Evolutionary conservation across 2,888 invertebrate genomes (phyloP).

Genomic region (Drosophila helvetica): DNA sequence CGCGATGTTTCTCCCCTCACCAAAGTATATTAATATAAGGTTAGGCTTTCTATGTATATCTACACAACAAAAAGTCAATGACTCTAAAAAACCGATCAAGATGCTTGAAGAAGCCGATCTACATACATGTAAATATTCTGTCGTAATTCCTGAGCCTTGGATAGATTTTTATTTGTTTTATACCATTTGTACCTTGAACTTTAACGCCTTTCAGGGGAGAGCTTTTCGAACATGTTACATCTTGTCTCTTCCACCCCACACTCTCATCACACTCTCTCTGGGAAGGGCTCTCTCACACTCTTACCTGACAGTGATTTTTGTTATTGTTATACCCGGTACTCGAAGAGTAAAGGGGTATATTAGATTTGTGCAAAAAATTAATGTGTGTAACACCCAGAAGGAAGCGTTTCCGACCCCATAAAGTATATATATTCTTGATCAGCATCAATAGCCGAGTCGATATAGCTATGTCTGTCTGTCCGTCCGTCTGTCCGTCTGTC

Average conservation of each 20-base stretch:
- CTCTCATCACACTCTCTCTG: conserved; percentile 15
- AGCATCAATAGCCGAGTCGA: too few species aligned
- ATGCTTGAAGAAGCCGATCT: background rate
- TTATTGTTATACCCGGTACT: too few species aligned
- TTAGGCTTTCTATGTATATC: background rate
- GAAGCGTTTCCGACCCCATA: too few species aligned
- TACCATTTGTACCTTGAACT: background rate
- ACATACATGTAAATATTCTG: too few species aligned
- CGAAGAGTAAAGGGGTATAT: too few species aligned
- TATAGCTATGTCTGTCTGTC: too few species aligned
- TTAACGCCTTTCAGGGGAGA: background rate
- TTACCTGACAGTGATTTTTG: conserved; percentile 11
- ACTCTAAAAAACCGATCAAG: background rate
- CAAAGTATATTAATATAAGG: background rate
- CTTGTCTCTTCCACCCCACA: background rate
- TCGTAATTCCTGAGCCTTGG: background rate
- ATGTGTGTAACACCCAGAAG: too few species aligned
- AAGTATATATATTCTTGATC: too few species aligned
- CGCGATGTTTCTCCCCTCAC: background rate
- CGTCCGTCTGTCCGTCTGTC: too few species aligned
- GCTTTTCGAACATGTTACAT: background rate
- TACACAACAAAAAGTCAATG: background rate
- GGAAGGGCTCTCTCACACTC: background rate
- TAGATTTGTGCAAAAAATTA: too few species aligned
- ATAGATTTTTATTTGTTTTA: background rate